phyloP scores from a whole-genome alignment of 2,797 vertebrate species.

The Syngnathus rostellatus region DNA sequence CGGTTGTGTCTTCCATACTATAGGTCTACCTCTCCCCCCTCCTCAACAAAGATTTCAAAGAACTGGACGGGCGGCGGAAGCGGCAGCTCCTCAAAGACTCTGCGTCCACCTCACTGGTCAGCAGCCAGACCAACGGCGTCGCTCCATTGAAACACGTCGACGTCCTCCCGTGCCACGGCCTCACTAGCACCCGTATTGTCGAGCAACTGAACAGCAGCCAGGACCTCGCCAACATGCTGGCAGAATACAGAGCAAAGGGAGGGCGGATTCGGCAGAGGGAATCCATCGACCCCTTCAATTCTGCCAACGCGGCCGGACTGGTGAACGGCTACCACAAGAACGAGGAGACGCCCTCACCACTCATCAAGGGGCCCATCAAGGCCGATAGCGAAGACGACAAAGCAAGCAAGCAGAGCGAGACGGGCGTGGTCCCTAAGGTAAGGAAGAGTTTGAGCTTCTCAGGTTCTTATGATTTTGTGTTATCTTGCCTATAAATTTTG shows the following conservation, averaged over 20 bases:
- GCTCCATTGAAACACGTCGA: conserved; percentile 61
- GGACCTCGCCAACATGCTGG: conserved; percentile 83
- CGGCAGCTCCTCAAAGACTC: conserved; percentile 86
- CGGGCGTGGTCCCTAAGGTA: conserved; percentile 84
- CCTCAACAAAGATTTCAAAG: conserved; percentile 88
- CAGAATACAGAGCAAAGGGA: conserved; percentile 89
- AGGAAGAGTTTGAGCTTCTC: conserved; percentile 27
- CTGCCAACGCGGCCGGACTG: not conserved
- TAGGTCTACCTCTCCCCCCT: conserved; percentile 89
- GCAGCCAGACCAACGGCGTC: conserved; percentile 68
- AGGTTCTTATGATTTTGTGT: not conserved
- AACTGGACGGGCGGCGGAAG: conserved; percentile 84
- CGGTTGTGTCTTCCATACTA: not conserved
- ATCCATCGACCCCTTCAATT: conserved; percentile 70
- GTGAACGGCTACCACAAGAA: conserved; percentile 27
- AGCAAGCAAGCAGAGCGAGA: conserved; percentile 66
- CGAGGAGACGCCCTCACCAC: conserved; percentile 38
- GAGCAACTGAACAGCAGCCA: conserved; percentile 78
- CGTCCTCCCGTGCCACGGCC: conserved; percentile 80
- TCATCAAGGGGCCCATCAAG: conserved; percentile 62
- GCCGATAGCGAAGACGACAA: conserved; percentile 82
- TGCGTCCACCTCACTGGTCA: conserved; percentile 49
- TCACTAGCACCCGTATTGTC: conserved; percentile 82
- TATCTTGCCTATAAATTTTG: not conserved
- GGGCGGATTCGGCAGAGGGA: conserved; percentile 83